Evolutionary conservation across 2,797 vertebrate genomes (phyloP).

Genomic region (Phalloptychus januarius): DNA sequence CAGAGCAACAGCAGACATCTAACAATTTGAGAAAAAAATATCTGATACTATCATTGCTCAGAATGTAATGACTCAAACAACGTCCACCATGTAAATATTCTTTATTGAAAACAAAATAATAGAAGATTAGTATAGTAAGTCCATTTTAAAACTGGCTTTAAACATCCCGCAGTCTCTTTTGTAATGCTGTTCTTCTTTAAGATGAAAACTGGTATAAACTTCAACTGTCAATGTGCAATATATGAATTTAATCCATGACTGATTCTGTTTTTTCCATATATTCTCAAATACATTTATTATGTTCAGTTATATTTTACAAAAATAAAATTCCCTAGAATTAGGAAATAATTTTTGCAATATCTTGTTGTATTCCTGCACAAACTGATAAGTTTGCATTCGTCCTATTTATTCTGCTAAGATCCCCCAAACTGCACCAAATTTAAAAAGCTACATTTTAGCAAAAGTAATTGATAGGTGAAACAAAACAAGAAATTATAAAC

Average conservation of each 20-base stretch:
- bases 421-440: not conserved
- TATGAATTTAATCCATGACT: not conserved
- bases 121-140: not conserved
- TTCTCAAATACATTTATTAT: not conserved
- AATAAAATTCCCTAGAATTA: not conserved
- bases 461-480: not conserved
- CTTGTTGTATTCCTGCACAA: not conserved
- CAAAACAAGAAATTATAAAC: not conserved
- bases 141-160: not conserved
- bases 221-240: not conserved
- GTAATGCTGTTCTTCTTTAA: not conserved
- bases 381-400: not conserved
- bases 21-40: not conserved
- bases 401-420: not conserved
- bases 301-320: not conserved
- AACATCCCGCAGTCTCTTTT: not conserved
- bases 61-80: not conserved
- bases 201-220: not conserved
- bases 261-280: not conserved
- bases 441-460: not conserved
- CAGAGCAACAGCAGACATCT: not conserved
- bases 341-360: not conserved
- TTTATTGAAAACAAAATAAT: not conserved
- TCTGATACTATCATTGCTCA: not conserved
- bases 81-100: not conserved